These are phyloP conservation scores for Pherbina coryleti DNA, from an alignment of 2,888 invertebrate genomes.

Conservation along the genomic window DNA sequence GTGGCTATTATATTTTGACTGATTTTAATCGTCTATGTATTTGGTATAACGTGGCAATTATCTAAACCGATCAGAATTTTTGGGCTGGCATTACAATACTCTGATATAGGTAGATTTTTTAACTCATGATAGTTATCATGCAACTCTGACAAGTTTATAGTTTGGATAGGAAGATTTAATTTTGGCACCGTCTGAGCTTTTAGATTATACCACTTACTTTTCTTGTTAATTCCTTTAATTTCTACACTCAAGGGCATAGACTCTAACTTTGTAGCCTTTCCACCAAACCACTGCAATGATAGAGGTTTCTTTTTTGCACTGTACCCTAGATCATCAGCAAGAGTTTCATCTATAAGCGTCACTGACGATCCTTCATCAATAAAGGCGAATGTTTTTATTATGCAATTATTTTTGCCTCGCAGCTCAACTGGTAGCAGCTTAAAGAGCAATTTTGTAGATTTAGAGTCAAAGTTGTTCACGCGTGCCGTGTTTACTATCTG, in stretches of 20 bases:
- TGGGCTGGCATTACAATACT: background rate
- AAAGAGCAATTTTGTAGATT: background rate
- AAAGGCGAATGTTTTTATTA: background rate
- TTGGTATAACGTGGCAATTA: background rate
- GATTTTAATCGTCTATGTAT: background rate
- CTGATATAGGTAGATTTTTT: background rate
- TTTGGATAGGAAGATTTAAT: background rate
- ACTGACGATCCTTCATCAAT: too few relatives aligned
- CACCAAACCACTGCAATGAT: background rate
- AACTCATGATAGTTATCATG: background rate
- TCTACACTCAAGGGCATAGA: background rate
- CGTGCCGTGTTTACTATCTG: background rate
- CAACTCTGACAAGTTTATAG: background rate
- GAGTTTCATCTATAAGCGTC: too few relatives aligned
- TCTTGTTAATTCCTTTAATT: background rate
- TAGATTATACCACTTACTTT: background rate
- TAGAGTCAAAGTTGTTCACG: background rate
- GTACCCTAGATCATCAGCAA: too few relatives aligned
- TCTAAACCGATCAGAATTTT: background rate
- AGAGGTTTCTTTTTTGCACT: background rate
- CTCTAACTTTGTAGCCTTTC: background rate
- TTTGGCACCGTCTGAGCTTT: background rate
- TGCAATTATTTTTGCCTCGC: background rate
- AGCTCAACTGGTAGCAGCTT: background rate
- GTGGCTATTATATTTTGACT: background rate